Base-by-base conservation (phyloP, 2,113 vertebrate genomes). In the Halichoerus grypus region DNA sequence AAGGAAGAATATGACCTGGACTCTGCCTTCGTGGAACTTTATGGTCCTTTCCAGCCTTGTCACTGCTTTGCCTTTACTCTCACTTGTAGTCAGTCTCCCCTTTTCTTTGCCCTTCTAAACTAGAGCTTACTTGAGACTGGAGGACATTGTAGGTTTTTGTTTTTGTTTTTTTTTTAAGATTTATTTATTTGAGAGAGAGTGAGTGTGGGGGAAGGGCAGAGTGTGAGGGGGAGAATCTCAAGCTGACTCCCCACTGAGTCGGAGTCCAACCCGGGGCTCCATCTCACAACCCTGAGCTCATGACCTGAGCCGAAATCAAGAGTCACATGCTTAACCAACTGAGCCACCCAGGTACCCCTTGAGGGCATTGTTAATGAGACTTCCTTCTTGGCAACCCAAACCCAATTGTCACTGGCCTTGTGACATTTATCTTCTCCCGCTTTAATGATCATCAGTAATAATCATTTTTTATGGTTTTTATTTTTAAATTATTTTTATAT, bases 91-190 rank as follows among this genome's bases (percentile, higher is more conserved):
- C 65, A 84, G 26, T 84, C 79, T 84, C 16, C 21, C 51, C 16
- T 36, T 90, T 77, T 33, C 59, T 82, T 55, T 71, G 71, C 19
- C 39, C 39, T 92, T 91, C 53, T 57, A 81, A 89, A 87, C 39
- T 95, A 84, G 82, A 94, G 31, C 55, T 94, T 77, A 55, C 13
- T 88, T 94, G 71, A 65, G 59, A 76, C 51, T 77, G 83, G 21
- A 67, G 7, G 13, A 13, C n/a, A 77, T 88, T 91, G 55, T 83
- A 42, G 39, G 39, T 55, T 55, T 55, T 19, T 55, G 18, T 57
- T 7, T 57, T 57, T 21, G 5, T 9, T 46, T 42, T 67, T 31
- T 65, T 67, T 67, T 67, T 8, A 67, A 67, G 65, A 69, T 69
- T n/a, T 69, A 59, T 59, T 69, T 69, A 69, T 69, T 69, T 69